Base-by-base conservation (phyloP, 64 coral and sea anemone species). In the Montipora foliosa region DNA sequence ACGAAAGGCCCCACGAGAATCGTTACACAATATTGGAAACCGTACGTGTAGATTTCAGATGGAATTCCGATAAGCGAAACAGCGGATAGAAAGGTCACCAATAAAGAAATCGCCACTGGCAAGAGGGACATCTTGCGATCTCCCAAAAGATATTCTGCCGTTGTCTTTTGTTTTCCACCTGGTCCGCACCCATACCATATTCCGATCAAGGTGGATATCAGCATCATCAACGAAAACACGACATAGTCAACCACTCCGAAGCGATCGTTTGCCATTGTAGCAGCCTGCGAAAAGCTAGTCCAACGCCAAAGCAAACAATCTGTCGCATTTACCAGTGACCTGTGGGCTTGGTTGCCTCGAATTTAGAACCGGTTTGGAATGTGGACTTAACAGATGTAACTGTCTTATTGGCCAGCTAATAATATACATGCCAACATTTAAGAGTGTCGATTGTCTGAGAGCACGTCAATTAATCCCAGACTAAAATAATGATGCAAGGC, bases 21-120 rank as follows among this genome's bases (percentile, higher is more conserved):
- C 46, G 93, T 74, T 9, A 96, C 94, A 47, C 87, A 92, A 51
- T 95, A 95, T 45, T 95, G 94, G 1, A 83, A 90, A 11, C 94
- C 94, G 51, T 96, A 96, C 16, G 95, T 96, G 88, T 91, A 96
- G 72, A 96, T 93, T 80, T 96, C 95, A 9, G 91, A 92, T 62
- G 94, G 94, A 24, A 95, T 78, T 8, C 94, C 94, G 0, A 95
- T 83, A 8, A 95, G 83, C 3, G 95, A 93, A 13, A 96, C 93
- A 25, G 95, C 95, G 11, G 95, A 96, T 6, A 96, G 91, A 75
- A 93, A 96, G 5, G 95, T 93, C 47, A 93, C 95, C 3, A 96
- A 87, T 13, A 96, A 72, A 4, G 95, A 96, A 44, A 96, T 93
- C 19, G 95, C 95, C 3, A 96, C 91, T 1, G 95, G 95, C 3